Percentiles rank a stretch among this genome's conserved stretches.
Conservation (phyloP, 2,797 vertebrate genomes). For the Rallus crepitans region DNA sequence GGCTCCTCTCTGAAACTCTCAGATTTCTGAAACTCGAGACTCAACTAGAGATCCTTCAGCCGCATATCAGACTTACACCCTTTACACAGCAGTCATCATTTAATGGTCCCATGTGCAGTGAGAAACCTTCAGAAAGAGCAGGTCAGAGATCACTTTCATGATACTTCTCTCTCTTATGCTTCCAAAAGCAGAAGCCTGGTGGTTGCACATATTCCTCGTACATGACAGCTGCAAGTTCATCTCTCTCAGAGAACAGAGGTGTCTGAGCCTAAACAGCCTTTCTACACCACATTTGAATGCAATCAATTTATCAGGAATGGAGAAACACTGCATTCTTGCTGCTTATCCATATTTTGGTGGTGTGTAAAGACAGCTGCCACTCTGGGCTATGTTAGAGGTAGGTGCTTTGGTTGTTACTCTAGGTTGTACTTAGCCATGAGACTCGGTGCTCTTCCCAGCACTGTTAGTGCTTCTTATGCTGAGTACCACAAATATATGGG, state of each 20-base stretch:
- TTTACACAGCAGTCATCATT: background rate
- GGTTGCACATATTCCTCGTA: background rate
- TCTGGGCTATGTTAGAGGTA: background rate
- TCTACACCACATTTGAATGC: background rate
- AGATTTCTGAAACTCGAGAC: too few species aligned
- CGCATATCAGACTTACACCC: too few species aligned
- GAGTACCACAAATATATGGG: background rate
- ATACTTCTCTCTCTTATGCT: background rate
- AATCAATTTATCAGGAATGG: background rate
- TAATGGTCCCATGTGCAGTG: background rate
- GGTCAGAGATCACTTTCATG: background rate
- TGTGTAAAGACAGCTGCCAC: background rate
- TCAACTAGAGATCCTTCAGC: too few species aligned
- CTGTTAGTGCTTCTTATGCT: background rate
- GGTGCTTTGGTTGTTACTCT: background rate
- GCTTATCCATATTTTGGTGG: rapidly evolving
- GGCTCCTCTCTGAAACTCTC: too few species aligned
- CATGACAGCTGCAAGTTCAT: background rate
- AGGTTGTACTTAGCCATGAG: background rate
- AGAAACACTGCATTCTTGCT: background rate
- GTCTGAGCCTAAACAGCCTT: background rate
- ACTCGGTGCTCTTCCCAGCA: background rate
- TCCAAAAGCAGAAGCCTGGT: background rate
- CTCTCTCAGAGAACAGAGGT: background rate
- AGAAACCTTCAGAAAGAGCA: background rate